Evolutionary conservation across 2,888 invertebrate genomes (phyloP), one percentile per base, ranked within the genome.

Genomic region (Taphrorychus bicolor): DNA sequence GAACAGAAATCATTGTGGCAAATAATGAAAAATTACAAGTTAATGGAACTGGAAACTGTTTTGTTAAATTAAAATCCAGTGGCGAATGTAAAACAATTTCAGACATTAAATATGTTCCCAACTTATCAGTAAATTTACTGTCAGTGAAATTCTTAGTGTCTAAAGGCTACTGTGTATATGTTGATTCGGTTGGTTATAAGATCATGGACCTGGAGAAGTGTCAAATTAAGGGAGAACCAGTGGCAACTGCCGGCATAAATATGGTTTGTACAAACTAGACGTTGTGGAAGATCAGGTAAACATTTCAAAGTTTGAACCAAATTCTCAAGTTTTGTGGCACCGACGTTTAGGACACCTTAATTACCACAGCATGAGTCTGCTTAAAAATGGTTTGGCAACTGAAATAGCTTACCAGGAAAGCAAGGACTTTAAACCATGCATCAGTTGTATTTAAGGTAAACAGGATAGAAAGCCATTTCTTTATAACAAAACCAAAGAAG

Each of bases 401-500:
- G 71, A 70, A 7, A 59, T 71, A 11, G 45, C 14, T 16, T 69
- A 64, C 53, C 41, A 23, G 14, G 60, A 69, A 48, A 42, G 22
- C 19, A 45, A 60, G 54, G 54, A 32, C 42, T 60, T 42, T 52
- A 42, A 59, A 24, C 45, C 53, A 19, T 73, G 72, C 66, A 66
- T 66, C 19, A 58, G 64, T 18, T 59, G 59, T 24, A 24, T 59
- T n/a, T 48, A 59, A 18, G 49, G 59, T 11, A 59, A 48, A 49
- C 59, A 59, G 16, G 22, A 22, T 24, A 66, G 70, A 60, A 70
- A 59, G 69, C 78, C 59, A 78, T 78, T 73, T 76, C 78, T 71
- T 60, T 79, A 42, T 75, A 79, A 66, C 5, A 51, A 18, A 14
- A 73, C 54, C 59, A 71, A 62, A 75, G 81, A 69, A 74, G 76